Percentiles rank a stretch among this genome's conserved stretches.
Conservation (phyloP, 2,888 invertebrate genomes). For the Lagria hirta region DNA sequence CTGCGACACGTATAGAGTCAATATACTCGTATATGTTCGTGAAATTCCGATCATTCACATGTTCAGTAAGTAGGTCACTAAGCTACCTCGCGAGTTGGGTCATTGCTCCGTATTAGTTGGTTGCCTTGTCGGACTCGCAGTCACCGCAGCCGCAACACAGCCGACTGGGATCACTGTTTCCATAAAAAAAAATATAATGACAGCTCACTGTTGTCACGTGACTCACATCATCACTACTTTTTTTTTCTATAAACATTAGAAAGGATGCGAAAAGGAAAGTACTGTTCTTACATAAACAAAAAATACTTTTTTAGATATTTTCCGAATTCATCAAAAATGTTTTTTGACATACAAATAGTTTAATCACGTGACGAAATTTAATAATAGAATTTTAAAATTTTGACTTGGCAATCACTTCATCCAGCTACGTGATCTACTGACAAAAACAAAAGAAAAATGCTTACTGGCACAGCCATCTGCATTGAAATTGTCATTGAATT, state of each 20-base stretch:
- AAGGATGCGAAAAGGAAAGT: conserved; percentile 8
- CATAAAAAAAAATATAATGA: conserved; percentile 6
- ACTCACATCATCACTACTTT: neutral
- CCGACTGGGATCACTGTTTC: conserved; percentile 8
- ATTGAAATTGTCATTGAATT: conserved; percentile 33
- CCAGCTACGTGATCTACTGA: too few relatives aligned
- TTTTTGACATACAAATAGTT: too few relatives aligned
- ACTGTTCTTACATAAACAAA: conserved; percentile 2
- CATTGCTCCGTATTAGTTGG: conserved; percentile 50
- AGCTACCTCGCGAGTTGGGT: conserved; percentile 54
- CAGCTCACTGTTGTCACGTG: neutral
- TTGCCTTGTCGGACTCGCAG: conserved; percentile 40
- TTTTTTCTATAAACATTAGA: too few relatives aligned
- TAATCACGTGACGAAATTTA: too few relatives aligned
- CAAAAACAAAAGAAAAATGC: conserved; percentile 5
- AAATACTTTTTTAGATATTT: too few relatives aligned
- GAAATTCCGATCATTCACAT: conserved; percentile 47
- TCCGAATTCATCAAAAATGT: too few relatives aligned
- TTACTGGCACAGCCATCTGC: conserved; percentile 28
- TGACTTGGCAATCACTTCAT: too few relatives aligned
- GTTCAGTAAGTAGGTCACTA: conserved; percentile 56
- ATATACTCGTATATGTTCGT: too few relatives aligned
- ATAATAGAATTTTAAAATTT: too few relatives aligned
- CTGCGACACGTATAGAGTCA: too few relatives aligned
- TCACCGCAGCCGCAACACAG: conserved; percentile 21